A percentile compares a stretch with the other conserved stretches of the same genome.
These are phyloP conservation scores for Proisotoma minuta DNA, from an alignment of 2,888 invertebrate species.

Conservation along the genomic window DNA sequence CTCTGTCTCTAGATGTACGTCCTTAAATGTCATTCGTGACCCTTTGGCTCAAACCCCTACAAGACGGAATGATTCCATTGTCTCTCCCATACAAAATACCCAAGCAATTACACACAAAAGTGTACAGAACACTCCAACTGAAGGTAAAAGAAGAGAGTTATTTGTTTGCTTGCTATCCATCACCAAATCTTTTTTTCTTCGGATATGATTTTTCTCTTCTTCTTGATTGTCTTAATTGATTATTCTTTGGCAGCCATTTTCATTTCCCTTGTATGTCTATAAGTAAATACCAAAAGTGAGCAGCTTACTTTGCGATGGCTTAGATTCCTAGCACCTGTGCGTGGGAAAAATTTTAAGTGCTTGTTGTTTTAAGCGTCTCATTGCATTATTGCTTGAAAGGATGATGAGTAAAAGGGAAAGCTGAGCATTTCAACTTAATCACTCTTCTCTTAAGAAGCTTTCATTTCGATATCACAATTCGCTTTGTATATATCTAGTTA, in stretches of 20 bases:
- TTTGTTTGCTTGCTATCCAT: not conserved
- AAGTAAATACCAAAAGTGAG: too few species aligned
- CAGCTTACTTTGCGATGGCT: too few species aligned
- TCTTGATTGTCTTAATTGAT: not conserved
- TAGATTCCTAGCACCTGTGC: not conserved
- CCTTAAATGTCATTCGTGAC: conserved; percentile 71
- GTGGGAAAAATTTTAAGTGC: not conserved
- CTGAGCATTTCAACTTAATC: not conserved
- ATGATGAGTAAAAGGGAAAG: not conserved
- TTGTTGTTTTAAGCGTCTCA: too few species aligned
- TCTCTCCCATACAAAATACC: conserved; percentile 46
- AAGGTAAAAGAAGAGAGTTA: conserved; percentile 12
- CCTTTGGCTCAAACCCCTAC: conserved; percentile 50
- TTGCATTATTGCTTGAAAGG: too few species aligned
- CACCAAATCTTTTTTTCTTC: not conserved
- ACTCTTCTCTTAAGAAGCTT: too few species aligned
- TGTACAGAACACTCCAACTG: conserved; percentile 13
- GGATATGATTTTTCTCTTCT: not conserved
- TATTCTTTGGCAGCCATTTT: too few species aligned
- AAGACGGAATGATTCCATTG: conserved; percentile 47
- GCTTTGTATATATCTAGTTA: too few species aligned
- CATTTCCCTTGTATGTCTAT: too few species aligned
- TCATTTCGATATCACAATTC: too few species aligned
- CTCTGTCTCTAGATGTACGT: conserved; percentile 76
- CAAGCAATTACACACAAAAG: conserved; percentile 26